Evolutionary conservation across 2,888 invertebrate genomes (phyloP).

Genomic region (Sycophila texana): DNA sequence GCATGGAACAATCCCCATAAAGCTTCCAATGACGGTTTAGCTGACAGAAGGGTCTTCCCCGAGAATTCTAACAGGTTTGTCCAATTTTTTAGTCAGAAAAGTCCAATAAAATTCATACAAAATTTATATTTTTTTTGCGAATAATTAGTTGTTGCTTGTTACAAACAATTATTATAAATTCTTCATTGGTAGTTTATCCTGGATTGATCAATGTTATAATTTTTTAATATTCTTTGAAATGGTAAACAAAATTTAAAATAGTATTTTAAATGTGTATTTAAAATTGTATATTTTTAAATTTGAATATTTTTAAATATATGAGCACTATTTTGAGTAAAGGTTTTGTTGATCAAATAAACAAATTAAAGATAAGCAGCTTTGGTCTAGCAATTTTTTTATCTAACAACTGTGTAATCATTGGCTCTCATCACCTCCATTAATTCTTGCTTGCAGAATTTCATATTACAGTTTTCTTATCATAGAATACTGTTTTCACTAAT

Average conservation of each 20-base stretch:
- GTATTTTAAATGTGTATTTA: not conserved
- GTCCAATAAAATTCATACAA: conserved; percentile 39
- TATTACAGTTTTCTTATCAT: conserved; percentile 34
- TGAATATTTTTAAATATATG: conserved; percentile 10
- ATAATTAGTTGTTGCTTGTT: conserved; percentile 23
- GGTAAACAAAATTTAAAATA: no score
- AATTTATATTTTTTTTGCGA: conserved; percentile 27
- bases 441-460: conserved; percentile 57
- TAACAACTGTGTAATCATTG: conserved; percentile 55
- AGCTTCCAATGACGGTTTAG: conserved; percentile 54
- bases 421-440: conserved; percentile 72
- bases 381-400: conserved; percentile 52
- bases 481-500: conserved; percentile 23
- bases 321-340: no score
- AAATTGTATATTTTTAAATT: no score
- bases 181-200: no score
- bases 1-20: conserved; percentile 63
- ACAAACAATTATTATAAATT: not conserved
- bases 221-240: no score
- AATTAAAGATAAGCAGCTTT: conserved; percentile 45
- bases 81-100: conserved; percentile 51
- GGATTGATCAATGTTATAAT: no score
- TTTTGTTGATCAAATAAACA: conserved; percentile 17
- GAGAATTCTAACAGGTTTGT: conserved; percentile 56
- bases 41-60: conserved; percentile 40